phyloP scores from a whole-genome alignment of 2,797 vertebrate species.

The Enteromius treurensis region DNA sequence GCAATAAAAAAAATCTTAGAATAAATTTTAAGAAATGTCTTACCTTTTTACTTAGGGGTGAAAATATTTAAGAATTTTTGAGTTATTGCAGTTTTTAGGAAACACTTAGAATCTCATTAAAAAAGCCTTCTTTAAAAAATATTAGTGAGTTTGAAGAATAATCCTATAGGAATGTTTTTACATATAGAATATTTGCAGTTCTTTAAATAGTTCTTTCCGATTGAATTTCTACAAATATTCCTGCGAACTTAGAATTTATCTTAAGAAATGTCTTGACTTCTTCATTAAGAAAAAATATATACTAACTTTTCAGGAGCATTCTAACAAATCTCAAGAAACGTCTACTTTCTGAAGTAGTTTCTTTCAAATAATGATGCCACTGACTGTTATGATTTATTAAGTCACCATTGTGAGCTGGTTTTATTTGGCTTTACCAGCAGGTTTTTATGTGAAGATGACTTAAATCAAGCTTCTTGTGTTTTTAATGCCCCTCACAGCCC shows the following conservation, averaged over 20 bases:
- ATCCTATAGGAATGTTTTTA: too few species aligned
- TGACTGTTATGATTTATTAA: not conserved
- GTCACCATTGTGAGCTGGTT: not conserved
- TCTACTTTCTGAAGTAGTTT: not conserved
- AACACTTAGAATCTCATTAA: too few species aligned
- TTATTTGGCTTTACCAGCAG: not conserved
- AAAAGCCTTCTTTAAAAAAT: too few species aligned
- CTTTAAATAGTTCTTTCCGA: too few species aligned
- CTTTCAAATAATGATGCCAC: not conserved
- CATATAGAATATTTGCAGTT: too few species aligned
- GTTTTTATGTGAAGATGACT: not conserved
- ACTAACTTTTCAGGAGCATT: not conserved
- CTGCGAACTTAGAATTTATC: too few species aligned
- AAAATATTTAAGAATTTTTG: too few species aligned
- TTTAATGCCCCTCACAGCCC: constrained; percentile 62
- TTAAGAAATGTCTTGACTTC: too few species aligned
- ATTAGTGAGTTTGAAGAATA: too few species aligned
- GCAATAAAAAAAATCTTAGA: too few species aligned
- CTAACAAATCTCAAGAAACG: not conserved
- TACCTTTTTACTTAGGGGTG: not conserved
- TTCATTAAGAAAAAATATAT: not conserved
- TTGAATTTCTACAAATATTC: too few species aligned
- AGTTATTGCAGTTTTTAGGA: too few species aligned
- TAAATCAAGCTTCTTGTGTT: not conserved
- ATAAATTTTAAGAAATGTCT: not conserved